phyloP scores from a whole-genome alignment of 2,113 vertebrate genomes.

The Ptyas mucosa region DNA sequence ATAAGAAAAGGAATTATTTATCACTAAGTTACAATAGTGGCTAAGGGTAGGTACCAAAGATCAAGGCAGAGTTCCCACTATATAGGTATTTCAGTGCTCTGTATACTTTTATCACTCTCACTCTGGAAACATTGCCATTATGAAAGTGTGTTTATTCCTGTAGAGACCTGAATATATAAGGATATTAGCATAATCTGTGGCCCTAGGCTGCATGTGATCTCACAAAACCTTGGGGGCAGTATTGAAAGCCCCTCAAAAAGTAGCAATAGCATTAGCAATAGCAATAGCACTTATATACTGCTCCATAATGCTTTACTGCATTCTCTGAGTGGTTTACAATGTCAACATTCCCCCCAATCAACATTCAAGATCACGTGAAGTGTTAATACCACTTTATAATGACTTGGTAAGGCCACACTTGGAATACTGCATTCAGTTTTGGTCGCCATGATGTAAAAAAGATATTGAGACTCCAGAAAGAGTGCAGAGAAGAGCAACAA shows the following conservation, averaged over 20 bases:
- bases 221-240: background rate
- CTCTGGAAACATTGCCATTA: background rate
- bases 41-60: constrained; percentile 1
- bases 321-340: background rate
- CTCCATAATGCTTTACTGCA: background rate
- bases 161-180: background rate
- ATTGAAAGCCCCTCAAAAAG: background rate
- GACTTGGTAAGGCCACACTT: too few species aligned
- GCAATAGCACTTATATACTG: background rate
- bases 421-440: too few species aligned
- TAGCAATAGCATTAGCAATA: background rate
- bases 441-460: too few species aligned
- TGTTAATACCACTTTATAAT: too few species aligned
- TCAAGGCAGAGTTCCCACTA: background rate
- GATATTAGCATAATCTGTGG: background rate
- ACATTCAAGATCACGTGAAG: too few species aligned
- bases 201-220: background rate
- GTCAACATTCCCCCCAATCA: background rate
- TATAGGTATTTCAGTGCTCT: background rate
- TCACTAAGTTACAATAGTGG: constrained; percentile 16
- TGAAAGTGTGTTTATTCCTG: background rate
- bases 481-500: too few species aligned
- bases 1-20: background rate
- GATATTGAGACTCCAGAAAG: too few species aligned
- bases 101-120: background rate